A percentile compares a stretch with the other conserved stretches of the same genome.
Evolutionary conservation across 1,140 invertebrate genomes (phyloP).

Genomic region (Drosophila gunungcola): DNA sequence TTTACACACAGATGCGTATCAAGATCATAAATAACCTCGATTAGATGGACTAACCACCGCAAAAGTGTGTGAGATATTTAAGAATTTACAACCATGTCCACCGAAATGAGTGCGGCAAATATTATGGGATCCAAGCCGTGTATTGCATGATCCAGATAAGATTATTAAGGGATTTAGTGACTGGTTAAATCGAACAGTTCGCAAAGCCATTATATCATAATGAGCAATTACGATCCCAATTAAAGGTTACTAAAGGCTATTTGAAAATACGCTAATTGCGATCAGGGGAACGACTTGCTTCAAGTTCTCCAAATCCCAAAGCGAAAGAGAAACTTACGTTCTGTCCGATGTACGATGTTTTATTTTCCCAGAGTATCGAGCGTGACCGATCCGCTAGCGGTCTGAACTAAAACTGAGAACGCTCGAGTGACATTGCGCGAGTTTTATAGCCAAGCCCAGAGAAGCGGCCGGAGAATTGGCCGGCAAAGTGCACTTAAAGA

Average conservation of each 20-base stretch:
- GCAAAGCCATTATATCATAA: slow-evolving; percentile 35
- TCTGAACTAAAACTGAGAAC: slow-evolving; percentile 69
- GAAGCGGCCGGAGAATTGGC: slow-evolving; percentile 3
- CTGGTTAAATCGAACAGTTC: slow-evolving; percentile 12
- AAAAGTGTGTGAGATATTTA: slow-evolving; percentile 27
- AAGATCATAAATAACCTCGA: slow-evolving; percentile 46
- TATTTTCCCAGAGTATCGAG: slow-evolving; percentile 26
- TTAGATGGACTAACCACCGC: slow-evolving; percentile 21
- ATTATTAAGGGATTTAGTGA: slow-evolving; percentile 34
- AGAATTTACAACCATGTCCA: slow-evolving; percentile 37
- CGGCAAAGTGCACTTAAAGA: slow-evolving; percentile 5
- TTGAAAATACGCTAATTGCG: slow-evolving; percentile 25
- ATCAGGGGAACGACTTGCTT: slow-evolving; percentile 17
- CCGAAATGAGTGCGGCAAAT: slow-evolving; percentile 39
- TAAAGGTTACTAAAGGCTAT: slow-evolving; percentile 20
- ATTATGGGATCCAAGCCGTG: slow-evolving; percentile 5
- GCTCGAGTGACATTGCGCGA: slow-evolving; percentile 47
- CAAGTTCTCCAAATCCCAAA: slow-evolving; percentile 10
- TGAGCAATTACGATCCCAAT: slow-evolving; percentile 17
- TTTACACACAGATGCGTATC: neutral
- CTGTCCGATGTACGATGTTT: neutral
- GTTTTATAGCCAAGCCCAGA: slow-evolving; percentile 66
- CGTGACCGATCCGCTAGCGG: slow-evolving; percentile 51
- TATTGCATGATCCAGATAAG: slow-evolving; percentile 37
- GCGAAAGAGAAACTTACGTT: slow-evolving; percentile 35